Evolutionary conservation across 2,797 vertebrate species (phyloP).

Genomic region (Microctenopoma stevenorrisi): DNA sequence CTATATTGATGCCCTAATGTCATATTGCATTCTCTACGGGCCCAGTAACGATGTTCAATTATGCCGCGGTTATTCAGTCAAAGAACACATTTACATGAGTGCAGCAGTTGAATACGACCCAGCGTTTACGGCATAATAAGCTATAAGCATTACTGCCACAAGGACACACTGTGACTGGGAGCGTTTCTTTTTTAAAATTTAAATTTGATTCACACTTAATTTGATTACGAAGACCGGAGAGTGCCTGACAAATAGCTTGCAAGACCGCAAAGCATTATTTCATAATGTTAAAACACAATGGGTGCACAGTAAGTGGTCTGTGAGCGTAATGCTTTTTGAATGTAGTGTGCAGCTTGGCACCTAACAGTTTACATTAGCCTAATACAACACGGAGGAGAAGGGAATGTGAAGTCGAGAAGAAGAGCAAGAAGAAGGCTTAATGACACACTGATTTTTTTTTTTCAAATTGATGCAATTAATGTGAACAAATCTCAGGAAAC

Average conservation of each 20-base stretch:
- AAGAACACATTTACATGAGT: slow-evolving; percentile 63
- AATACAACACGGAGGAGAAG: neutral
- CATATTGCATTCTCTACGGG: slow-evolving; percentile 60
- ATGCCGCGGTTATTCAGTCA: slow-evolving; percentile 47
- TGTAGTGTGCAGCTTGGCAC: slow-evolving; percentile 4
- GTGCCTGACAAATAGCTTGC: slow-evolving; percentile 39
- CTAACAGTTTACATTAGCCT: slow-evolving; percentile 39
- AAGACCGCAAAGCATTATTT: slow-evolving; percentile 42
- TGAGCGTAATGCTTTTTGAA: slow-evolving; percentile 41
- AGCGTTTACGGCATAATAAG: slow-evolving; percentile 63
- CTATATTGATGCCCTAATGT: slow-evolving; percentile 49
- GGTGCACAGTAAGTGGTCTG: slow-evolving; percentile 39
- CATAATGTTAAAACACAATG: slow-evolving; percentile 43
- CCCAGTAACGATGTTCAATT: slow-evolving; percentile 56
- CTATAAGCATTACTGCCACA: slow-evolving; percentile 58
- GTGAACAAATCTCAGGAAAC: neutral
- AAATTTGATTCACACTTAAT: slow-evolving; percentile 59
- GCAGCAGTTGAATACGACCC: slow-evolving; percentile 46
- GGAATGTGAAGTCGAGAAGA: neutral
- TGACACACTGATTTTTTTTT: neutral
- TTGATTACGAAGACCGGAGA: slow-evolving; percentile 51
- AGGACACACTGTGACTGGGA: slow-evolving; percentile 43
- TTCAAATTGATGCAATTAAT: too few relatives aligned
- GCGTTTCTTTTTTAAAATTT: slow-evolving; percentile 5
- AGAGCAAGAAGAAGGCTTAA: neutral